A percentile compares a stretch with the other conserved stretches of the same genome.
These are phyloP conservation scores for Lysandra bellargus DNA, from an alignment of 2,888 invertebrate genomes.

Conservation along the genomic window DNA sequence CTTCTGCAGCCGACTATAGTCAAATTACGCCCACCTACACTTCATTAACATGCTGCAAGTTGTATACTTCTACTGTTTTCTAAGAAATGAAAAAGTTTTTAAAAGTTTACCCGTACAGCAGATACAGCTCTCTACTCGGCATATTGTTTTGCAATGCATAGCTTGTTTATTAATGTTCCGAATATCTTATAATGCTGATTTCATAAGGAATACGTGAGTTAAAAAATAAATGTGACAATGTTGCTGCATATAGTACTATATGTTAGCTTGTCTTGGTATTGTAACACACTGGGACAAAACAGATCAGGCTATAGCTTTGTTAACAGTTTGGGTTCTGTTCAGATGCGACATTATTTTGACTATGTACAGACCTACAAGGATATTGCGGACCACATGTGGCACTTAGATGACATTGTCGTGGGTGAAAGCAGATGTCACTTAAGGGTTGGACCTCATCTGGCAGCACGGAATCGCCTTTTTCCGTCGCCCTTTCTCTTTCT, in stretches of 20 bases:
- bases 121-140: slow-evolving; percentile 31
- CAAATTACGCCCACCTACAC: not conserved
- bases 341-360: not conserved
- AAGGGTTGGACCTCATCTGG: too few relatives aligned
- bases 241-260: slow-evolving; percentile 62
- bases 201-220: slow-evolving; percentile 77
- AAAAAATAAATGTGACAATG: slow-evolving; percentile 68
- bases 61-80: not conserved
- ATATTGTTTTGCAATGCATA: slow-evolving; percentile 43
- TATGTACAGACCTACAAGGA: not conserved
- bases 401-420: not conserved
- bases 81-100: not conserved
- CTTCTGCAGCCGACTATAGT: too few relatives aligned
- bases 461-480: too few relatives aligned
- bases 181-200: slow-evolving; percentile 73
- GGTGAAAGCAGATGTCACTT: not conserved
- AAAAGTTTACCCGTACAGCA: not conserved
- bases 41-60: not conserved
- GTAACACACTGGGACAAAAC: slow-evolving; percentile 42
- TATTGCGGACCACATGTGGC: not conserved
- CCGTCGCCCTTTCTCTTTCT: too few relatives aligned
- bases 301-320: slow-evolving; percentile 32
- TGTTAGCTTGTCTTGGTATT: slow-evolving; percentile 62
- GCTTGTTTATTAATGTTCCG: slow-evolving; percentile 66
- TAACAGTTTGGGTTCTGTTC: slow-evolving; percentile 13